Evolutionary conservation across 2,113 vertebrate species (phyloP).

Genomic region (Chascanopsetta lugubris): DNA sequence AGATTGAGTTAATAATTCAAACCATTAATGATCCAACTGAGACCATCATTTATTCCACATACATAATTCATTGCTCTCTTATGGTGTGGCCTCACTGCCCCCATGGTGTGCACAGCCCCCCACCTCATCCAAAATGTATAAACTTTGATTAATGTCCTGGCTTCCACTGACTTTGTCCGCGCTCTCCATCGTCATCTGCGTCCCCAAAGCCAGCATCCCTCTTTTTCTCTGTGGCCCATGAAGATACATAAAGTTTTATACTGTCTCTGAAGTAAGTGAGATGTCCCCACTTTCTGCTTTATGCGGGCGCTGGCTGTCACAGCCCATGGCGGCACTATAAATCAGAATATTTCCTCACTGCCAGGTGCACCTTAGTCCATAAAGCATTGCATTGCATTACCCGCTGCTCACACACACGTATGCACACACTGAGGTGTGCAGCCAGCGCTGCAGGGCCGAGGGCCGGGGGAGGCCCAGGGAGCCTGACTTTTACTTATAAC

Average conservation of each 20-base stretch:
- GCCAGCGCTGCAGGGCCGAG: conserved; percentile 24
- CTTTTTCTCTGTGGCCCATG: conserved; percentile 10
- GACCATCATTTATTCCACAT: conserved; percentile 63
- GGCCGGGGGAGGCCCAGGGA: conserved; percentile 38
- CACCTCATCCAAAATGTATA: conserved; percentile 64
- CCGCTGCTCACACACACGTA: conserved; percentile 1
- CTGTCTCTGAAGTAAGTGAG: conserved; percentile 22
- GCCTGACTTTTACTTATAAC: conserved; percentile 65
- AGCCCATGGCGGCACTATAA: conserved; percentile 40
- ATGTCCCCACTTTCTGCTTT: background rate
- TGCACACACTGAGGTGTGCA: background rate
- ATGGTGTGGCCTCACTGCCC: conserved; percentile 19
- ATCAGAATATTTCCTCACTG: conserved; percentile 46
- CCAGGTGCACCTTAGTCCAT: conserved; percentile 28
- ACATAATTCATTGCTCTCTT: conserved; percentile 57
- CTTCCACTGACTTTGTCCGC: conserved; percentile 5
- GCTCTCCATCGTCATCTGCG: background rate
- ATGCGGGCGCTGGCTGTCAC: conserved; percentile 7
- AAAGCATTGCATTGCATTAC: conserved; percentile 49
- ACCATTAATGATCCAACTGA: conserved; percentile 50
- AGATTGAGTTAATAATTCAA: conserved; percentile 48
- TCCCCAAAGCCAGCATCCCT: background rate
- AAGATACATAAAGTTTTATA: conserved; percentile 17
- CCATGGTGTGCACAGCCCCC: conserved; percentile 4
- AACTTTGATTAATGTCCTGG: conserved; percentile 45